phyloP scores from a whole-genome alignment of 2,888 invertebrate species.

The Lysandra coridon region DNA sequence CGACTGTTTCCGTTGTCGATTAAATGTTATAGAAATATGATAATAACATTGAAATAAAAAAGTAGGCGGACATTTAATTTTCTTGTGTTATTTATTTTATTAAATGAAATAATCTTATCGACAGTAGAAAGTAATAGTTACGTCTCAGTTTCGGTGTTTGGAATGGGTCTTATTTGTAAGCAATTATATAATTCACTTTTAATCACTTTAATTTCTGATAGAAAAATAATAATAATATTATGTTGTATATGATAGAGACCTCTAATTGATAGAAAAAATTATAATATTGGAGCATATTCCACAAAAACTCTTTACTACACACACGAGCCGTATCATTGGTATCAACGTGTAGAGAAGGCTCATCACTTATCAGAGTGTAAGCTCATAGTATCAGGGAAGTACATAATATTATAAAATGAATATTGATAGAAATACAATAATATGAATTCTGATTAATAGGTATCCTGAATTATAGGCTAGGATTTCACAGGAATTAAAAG shows the following conservation, averaged over 20 bases:
- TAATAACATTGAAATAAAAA: conserved; percentile 21
- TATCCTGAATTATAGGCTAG: no score
- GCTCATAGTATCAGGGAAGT: not conserved
- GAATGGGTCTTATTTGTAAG: conserved; percentile 9
- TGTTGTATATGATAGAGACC: not conserved
- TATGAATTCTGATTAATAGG: no score
- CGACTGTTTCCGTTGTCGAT: conserved; percentile 15
- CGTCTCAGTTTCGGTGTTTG: not conserved
- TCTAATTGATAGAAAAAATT: not conserved
- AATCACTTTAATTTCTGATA: not conserved
- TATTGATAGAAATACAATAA: no score
- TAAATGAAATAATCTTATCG: conserved; percentile 25
- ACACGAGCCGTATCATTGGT: not conserved
- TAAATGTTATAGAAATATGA: conserved; percentile 23
- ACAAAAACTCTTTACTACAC: not conserved
- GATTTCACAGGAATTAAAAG: no score
- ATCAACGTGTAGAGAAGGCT: not conserved
- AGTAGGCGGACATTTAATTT: conserved; percentile 25
- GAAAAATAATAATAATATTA: not conserved
- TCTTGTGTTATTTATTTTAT: conserved; percentile 17
- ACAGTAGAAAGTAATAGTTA: conserved; percentile 12
- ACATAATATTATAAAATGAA: no score
- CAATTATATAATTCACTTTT: not conserved
- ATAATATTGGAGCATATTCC: not conserved
- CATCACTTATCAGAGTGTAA: not conserved